A percentile compares a stretch with the other conserved stretches of the same genome.
These are phyloP conservation scores for Tromatobia lineatoria DNA, from an alignment of 2,888 invertebrate species.

Conservation along the genomic window DNA sequence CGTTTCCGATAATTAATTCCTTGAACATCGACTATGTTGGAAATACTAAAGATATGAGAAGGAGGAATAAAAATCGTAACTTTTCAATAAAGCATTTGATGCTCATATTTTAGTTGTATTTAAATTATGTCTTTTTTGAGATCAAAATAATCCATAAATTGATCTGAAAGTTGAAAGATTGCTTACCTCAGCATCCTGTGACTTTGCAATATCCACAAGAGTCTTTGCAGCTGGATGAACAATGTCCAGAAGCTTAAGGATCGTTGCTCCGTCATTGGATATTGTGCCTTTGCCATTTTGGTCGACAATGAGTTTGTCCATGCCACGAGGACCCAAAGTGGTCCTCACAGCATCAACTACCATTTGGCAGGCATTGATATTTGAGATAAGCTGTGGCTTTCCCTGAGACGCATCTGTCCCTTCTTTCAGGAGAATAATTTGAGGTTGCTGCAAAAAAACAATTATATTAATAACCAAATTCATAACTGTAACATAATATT, in stretches of 20 bases:
- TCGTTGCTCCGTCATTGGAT: constrained; percentile 99
- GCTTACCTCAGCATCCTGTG: constrained; percentile 98
- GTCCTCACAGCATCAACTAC: constrained; percentile 99
- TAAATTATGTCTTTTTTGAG: too few relatives aligned
- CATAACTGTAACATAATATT: not conserved
- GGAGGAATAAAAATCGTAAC: too few relatives aligned
- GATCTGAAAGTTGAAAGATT: too few relatives aligned
- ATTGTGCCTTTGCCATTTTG: constrained; percentile 96
- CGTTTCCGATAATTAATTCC: too few relatives aligned
- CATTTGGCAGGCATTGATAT: constrained; percentile 98
- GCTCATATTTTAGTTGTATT: too few relatives aligned
- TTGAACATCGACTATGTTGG: too few relatives aligned
- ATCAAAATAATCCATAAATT: not conserved
- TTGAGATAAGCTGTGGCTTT: constrained; percentile 97
- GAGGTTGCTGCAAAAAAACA: constrained; percentile 92
- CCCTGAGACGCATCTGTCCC: constrained; percentile 99
- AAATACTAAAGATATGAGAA: too few relatives aligned
- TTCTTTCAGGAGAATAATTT: constrained; percentile 98
- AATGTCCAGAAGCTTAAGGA: constrained; percentile 98
- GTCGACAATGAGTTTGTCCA: constrained; percentile 99
- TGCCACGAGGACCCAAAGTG: constrained; percentile 98
- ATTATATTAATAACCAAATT: constrained; percentile 20
- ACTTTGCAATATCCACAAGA: constrained; percentile 99
- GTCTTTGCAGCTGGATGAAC: constrained; percentile 99
- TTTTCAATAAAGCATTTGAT: too few relatives aligned